Conservation (phyloP, 2,113 vertebrate species). For the Poeciliopsis retropinna region DNA sequence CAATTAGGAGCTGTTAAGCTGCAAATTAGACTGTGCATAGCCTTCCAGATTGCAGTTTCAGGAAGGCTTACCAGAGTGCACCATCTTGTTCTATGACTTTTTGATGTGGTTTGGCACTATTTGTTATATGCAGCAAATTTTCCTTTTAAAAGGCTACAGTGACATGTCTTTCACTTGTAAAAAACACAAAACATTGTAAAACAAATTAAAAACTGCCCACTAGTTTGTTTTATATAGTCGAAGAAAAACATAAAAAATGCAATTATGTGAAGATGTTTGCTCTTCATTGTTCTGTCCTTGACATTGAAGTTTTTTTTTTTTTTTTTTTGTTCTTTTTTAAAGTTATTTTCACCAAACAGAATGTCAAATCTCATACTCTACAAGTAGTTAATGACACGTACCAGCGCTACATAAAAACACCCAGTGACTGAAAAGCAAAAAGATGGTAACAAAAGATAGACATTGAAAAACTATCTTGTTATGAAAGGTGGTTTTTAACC, state of each 20-base stretch:
- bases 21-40: slow-evolving; percentile 59
- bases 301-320: neutral
- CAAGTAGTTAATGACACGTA: slow-evolving; percentile 7
- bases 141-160: neutral
- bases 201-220: neutral
- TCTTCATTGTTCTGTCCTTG: slow-evolving; percentile 9
- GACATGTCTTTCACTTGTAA: neutral
- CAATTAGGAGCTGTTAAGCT: slow-evolving; percentile 69
- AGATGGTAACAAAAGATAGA: slow-evolving; percentile 1
- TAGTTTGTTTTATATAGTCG: neutral
- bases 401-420: neutral
- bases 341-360: neutral
- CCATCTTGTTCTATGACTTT: slow-evolving; percentile 1
- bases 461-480: slow-evolving; percentile 14
- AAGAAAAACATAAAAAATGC: neutral
- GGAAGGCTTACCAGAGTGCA: slow-evolving; percentile 35
- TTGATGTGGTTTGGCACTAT: slow-evolving; percentile 5
- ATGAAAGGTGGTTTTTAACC: slow-evolving; percentile 31
- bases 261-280: neutral
- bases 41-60: slow-evolving; percentile 39
- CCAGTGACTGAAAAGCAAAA: slow-evolving; percentile 10
- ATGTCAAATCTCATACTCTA: slow-evolving; percentile 11
- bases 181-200: too few relatives aligned
- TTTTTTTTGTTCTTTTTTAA: neutral
- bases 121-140: neutral